phyloP scores from a whole-genome alignment of 2,888 invertebrate species.

The Oxycera nigricornis region DNA sequence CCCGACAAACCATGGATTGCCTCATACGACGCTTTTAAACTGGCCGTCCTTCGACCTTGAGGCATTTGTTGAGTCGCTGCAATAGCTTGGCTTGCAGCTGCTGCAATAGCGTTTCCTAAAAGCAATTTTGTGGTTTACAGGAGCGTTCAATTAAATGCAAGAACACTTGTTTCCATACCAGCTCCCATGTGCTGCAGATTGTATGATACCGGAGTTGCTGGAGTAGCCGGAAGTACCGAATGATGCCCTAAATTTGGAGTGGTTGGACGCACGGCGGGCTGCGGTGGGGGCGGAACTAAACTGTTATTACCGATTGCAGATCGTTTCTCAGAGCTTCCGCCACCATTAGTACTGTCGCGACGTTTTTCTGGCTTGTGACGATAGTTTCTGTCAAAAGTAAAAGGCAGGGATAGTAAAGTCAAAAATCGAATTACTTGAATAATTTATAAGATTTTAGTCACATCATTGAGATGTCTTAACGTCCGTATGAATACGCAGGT shows the following conservation, averaged over 20 bases:
- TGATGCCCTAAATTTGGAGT: constrained; percentile 52
- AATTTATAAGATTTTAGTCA: too few species aligned
- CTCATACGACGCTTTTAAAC: constrained; percentile 94
- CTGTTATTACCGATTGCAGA: constrained; percentile 52
- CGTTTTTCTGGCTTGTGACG: constrained; percentile 77
- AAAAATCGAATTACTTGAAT: too few species aligned
- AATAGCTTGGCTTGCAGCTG: constrained; percentile 94
- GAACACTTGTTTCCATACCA: too few species aligned
- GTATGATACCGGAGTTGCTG: constrained; percentile 66
- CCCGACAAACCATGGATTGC: constrained; percentile 76
- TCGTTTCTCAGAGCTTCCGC: constrained; percentile 59
- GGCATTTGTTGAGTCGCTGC: constrained; percentile 97
- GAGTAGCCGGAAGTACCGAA: constrained; percentile 54
- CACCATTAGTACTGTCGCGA: constrained; percentile 68
- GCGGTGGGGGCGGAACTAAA: constrained; percentile 44
- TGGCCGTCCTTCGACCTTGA: constrained; percentile 91
- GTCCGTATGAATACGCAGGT: too few species aligned
- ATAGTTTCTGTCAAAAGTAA: constrained; percentile 64
- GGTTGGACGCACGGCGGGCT: constrained; percentile 51
- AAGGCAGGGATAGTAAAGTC: too few species aligned
- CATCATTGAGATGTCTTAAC: too few species aligned
- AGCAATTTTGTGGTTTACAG: too few species aligned
- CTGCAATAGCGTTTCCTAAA: constrained; percentile 82
- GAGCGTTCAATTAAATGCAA: not conserved
- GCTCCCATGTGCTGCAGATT: constrained; percentile 84